Evolutionary conservation across 2,797 vertebrate species (phyloP), one percentile per base, ranked within the genome.

Genomic region (Lagorchestes hirsutus): DNA sequence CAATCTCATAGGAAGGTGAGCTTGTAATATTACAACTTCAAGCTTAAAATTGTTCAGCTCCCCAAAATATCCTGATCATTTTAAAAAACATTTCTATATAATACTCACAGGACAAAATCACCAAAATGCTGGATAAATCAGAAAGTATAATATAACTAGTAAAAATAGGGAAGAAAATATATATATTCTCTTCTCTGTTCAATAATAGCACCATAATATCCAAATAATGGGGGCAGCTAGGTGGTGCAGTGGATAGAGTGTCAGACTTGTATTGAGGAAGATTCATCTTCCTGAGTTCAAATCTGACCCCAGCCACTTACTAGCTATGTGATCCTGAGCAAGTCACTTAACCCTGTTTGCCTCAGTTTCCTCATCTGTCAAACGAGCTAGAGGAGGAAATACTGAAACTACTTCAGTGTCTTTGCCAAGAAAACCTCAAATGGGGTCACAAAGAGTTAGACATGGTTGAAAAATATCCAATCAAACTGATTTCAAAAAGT

Each of bases 51-150:
- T 40, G 54, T 16, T 13, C 31, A 74, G 28, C 16, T 92, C 56
- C 62, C 40, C 67, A 67, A 92, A 95, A 74, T 13, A n/a, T 58
- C 6, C 34, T 93, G 5, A 74, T 82, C 46, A 46, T 93, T 94
- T 67, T 24, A 57, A 56, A 95, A 92, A 56, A 56, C 46, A 57
- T 31, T 90, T 87, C 92, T 12, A 54, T 87, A 93, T 91, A 52
- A 9, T 0, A 27, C 54, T 91, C 27, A 90, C 0, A 24, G 8
- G 54, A 55, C 55, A 56, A 40, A 91, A 2, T 90, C 14, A n/a
- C 57, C 54, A 46, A 90, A 58, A 14, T 55, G 54, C 2, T 92
- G 56, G 92, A 67, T 56, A 90, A n/a, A 34, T 1, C 3, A 94
- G 55, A 91, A 67, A 92, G 59, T 29, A 54, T 24, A 93, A 67